Base-by-base conservation (phyloP, 2,797 vertebrate genomes). In the Protosalanx chinensis region DNA sequence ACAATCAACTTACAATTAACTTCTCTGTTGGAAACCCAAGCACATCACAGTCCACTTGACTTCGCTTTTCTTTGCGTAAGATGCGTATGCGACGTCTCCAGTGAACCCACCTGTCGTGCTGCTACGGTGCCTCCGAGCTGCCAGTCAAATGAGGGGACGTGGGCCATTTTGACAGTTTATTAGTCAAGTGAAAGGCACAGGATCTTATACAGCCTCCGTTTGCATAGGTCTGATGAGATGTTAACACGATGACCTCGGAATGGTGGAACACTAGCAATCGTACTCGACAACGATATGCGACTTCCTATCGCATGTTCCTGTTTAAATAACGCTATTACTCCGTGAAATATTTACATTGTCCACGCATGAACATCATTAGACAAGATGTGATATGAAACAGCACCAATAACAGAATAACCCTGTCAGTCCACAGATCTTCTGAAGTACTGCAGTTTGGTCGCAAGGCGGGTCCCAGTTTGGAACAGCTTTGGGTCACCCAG, bases 161-260 rank as follows among this genome's bases (percentile, higher is more conserved):
- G 33, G 0, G 4, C 53, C 18, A 66, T 65, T 76, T 81, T 70
- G 29, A 32, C 29, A 69, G 79, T 93, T 94, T 88, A 87, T 92
- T 93, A 87, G 92, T 88, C 80, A 88, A 89, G 87, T 82, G 82
- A 85, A 92, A 93, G 93, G 94, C 91, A 93, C 91, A 82, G 86
- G 74, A 78, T 90, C 82, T 88, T 82, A 86, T 84, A 87, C 87
- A 82, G 81, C 91, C 93, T 41, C 64, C 89, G 90, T 92, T 95
- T 96, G 94, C 95, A 96, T 94, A 95, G 93, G 87, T 93, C 63
- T 76, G 72, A 76, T 76, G 5, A 67, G 72, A 82, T 76, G 57
- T 71, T 82, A 74, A 76, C 81, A 81, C 60, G 10, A 82, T 30
- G 3, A 23, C 46, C 64, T 29, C 37, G 58, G 13, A 15, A 64